A percentile compares a stretch with the other conserved stretches of the same genome.
phyloP scores from a whole-genome alignment of 2,888 invertebrate species.

The Acleris cristana region DNA sequence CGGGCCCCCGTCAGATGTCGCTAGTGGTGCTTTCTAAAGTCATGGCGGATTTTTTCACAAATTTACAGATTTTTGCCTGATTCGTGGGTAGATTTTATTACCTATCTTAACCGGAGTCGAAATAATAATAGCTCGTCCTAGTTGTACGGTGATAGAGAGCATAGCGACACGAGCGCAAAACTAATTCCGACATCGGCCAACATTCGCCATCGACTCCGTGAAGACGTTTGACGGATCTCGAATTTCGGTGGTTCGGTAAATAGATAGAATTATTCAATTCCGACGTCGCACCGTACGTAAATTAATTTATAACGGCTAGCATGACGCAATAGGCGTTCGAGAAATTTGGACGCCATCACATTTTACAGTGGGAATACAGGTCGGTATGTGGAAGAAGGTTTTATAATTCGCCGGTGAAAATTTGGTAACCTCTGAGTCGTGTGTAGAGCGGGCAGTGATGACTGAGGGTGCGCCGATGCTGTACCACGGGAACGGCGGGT shows the following conservation, averaged over 20 bases:
- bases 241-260: slow-evolving; percentile 71
- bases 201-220: slow-evolving; percentile 57
- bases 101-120: slow-evolving; percentile 68
- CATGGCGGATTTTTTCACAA: slow-evolving; percentile 80
- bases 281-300: slow-evolving; percentile 63
- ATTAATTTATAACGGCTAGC: slow-evolving; percentile 66
- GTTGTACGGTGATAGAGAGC: slow-evolving; percentile 62
- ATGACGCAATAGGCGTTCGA: slow-evolving; percentile 71
- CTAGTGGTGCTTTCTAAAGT: slow-evolving; percentile 72
- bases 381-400: slow-evolving; percentile 54
- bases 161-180: slow-evolving; percentile 59
- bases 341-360: slow-evolving; percentile 57
- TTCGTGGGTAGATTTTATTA: slow-evolving; percentile 75
- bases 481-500: slow-evolving; percentile 68
- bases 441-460: slow-evolving; percentile 53
- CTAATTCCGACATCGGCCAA: slow-evolving; percentile 52
- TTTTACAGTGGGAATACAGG: slow-evolving; percentile 62
- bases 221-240: slow-evolving; percentile 68
- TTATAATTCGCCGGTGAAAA: slow-evolving; percentile 40
- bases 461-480: slow-evolving; percentile 73
- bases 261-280: slow-evolving; percentile 65
- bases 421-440: slow-evolving; percentile 37
- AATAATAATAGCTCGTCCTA: slow-evolving; percentile 66
- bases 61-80: slow-evolving; percentile 72
- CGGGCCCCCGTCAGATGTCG: slow-evolving; percentile 72